phyloP scores from a whole-genome alignment of 2,888 invertebrate species.

The Leptodirus hochenwartii region DNA sequence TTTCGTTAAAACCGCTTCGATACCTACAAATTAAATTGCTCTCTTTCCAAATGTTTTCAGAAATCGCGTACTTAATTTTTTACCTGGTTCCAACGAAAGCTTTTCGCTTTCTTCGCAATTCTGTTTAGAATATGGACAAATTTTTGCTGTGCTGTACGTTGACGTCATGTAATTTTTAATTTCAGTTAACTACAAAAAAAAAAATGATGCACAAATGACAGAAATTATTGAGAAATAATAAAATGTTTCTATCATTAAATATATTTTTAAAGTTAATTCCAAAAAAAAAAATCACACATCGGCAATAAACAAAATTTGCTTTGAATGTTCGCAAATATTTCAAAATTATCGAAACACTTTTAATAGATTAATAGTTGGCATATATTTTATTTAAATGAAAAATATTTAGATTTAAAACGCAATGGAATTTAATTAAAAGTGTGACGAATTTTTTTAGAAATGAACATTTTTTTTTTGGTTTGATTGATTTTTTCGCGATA shows the following conservation, averaged over 20 bases:
- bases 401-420: no score
- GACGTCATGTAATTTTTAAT: slow-evolving; percentile 16
- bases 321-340: no score
- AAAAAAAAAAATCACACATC: no score
- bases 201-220: background rate
- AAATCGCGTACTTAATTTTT: background rate
- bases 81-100: slow-evolving; percentile 25
- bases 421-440: no score
- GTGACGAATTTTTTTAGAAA: background rate
- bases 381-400: no score
- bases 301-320: no score
- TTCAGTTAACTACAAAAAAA: slow-evolving; percentile 15
- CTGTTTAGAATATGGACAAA: slow-evolving; percentile 25
- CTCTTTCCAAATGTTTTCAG: slow-evolving; percentile 16
- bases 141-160: slow-evolving; percentile 27
- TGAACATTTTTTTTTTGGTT: background rate
- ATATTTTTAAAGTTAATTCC: no score
- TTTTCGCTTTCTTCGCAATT: slow-evolving; percentile 20
- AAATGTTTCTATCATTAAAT: no score
- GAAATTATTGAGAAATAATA: slow-evolving; percentile 3
- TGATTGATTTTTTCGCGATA: background rate
- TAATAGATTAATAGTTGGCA: no score
- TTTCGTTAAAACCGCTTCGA: slow-evolving; percentile 24
- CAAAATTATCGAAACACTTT: no score
- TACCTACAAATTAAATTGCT: slow-evolving; percentile 18